Conservation (phyloP, 2,888 invertebrate species). For the Muschampia plurimacula region DNA sequence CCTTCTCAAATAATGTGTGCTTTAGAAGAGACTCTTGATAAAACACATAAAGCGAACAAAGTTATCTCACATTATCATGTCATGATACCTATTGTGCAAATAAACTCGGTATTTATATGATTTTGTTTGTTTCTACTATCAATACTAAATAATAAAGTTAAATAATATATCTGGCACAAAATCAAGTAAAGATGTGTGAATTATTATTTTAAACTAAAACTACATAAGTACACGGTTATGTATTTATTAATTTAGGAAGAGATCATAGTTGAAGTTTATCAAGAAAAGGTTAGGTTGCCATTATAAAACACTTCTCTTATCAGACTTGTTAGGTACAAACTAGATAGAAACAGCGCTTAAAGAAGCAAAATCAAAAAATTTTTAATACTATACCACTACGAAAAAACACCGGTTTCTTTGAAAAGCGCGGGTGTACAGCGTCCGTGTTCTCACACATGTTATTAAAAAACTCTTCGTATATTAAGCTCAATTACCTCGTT, state of each 20-base stretch:
- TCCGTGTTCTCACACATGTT: constrained; percentile 61
- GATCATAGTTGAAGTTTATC: not conserved
- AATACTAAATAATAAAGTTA: not conserved
- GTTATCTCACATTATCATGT: not conserved
- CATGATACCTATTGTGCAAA: not conserved
- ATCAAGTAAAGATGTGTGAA: not conserved
- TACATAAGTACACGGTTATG: not conserved
- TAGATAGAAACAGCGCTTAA: not conserved
- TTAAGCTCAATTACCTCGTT: constrained; percentile 63
- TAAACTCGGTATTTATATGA: not conserved
- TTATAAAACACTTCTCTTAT: no score
- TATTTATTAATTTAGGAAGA: not conserved
- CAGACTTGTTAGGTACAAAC: not conserved
- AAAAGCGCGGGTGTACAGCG: constrained; percentile 72
- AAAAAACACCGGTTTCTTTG: constrained; percentile 56
- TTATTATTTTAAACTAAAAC: not conserved
- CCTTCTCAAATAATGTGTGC: not conserved
- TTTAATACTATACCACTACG: constrained; percentile 68
- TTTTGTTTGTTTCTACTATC: not conserved
- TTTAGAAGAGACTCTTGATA: not conserved
- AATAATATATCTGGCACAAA: not conserved
- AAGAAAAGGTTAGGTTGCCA: not conserved
- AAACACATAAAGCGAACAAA: not conserved
- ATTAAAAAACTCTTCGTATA: constrained; percentile 37
- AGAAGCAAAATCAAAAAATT: constrained; percentile 30